Conservation (phyloP, 2,888 invertebrate genomes). For the Myopa tessellatipennis region DNA sequence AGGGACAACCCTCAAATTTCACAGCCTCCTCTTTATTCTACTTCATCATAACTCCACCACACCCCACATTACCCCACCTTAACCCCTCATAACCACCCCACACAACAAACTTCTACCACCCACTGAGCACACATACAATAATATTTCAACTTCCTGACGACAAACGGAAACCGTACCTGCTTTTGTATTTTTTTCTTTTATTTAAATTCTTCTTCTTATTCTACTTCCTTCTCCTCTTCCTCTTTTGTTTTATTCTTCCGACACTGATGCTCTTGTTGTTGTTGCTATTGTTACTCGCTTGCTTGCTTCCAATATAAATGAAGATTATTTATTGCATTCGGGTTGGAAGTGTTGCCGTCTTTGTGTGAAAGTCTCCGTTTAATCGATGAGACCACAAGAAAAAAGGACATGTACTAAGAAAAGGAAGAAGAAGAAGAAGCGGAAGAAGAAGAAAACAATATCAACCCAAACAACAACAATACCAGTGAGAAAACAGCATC, state of each 20-base stretch:
- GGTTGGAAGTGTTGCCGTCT: background rate
- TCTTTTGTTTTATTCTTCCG: background rate
- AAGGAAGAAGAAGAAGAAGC: background rate
- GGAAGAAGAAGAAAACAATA: background rate
- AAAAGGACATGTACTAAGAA: too few species aligned
- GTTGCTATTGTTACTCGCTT: too few species aligned
- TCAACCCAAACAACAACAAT: constrained; percentile 15
- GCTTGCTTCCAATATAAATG: constrained; percentile 14
- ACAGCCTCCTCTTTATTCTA: too few species aligned
- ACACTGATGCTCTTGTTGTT: too few species aligned
- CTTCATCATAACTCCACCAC: too few species aligned
- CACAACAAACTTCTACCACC: too few species aligned
- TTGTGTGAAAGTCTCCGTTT: background rate
- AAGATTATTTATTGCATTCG: constrained; percentile 16
- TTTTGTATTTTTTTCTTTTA: too few species aligned
- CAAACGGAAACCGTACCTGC: constrained; percentile 20
- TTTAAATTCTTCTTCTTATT: too few species aligned
- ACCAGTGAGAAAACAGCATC: background rate
- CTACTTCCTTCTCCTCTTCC: background rate
- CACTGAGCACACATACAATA: background rate
- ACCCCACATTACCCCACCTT: too few species aligned
- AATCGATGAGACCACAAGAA: too few species aligned
- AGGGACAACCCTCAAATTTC: too few species aligned
- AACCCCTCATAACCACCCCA: background rate
- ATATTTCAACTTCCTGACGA: background rate